A percentile compares a stretch with the other conserved stretches of the same genome.
These are phyloP conservation scores for Cheilosia vulpina DNA, from an alignment of 2,888 invertebrate species.

Conservation along the genomic window DNA sequence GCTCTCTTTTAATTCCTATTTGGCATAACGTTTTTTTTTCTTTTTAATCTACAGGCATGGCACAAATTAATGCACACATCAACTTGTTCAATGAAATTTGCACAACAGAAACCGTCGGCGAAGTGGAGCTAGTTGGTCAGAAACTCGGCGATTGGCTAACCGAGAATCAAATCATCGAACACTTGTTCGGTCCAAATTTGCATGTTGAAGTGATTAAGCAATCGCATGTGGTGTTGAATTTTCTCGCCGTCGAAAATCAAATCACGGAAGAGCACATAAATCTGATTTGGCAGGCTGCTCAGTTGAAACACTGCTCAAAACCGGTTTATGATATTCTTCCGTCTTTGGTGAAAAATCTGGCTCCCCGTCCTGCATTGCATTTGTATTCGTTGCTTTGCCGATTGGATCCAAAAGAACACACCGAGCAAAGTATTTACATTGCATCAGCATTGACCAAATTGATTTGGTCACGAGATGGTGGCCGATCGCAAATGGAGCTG, in stretches of 20 bases:
- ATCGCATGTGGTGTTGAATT: constrained; percentile 95
- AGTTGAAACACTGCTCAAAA: constrained; percentile 96
- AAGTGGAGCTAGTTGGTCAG: constrained; percentile 93
- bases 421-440: constrained; percentile 95
- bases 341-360: constrained; percentile 94
- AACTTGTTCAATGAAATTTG: constrained; percentile 95
- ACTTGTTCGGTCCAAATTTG: constrained; percentile 98
- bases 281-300: constrained; percentile 97
- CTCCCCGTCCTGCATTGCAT: constrained; percentile 94
- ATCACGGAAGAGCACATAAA: constrained; percentile 96
- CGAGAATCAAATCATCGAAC: constrained; percentile 94
- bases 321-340: constrained; percentile 96
- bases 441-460: constrained; percentile 95
- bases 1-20: neutral
- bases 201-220: constrained; percentile 98
- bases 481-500: constrained; percentile 83
- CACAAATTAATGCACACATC: constrained; percentile 97
- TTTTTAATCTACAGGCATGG: constrained; percentile 84
- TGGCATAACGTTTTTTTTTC: neutral
- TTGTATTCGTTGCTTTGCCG: constrained; percentile 93
- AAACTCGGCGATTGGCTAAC: constrained; percentile 95
- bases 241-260: constrained; percentile 95
- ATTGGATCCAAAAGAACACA: constrained; percentile 95
- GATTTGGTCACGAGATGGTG: constrained; percentile 91
- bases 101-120: constrained; percentile 93